Evolutionary conservation across 2,888 invertebrate species (phyloP).

Genomic region (Eupithecia dodoneata): DNA sequence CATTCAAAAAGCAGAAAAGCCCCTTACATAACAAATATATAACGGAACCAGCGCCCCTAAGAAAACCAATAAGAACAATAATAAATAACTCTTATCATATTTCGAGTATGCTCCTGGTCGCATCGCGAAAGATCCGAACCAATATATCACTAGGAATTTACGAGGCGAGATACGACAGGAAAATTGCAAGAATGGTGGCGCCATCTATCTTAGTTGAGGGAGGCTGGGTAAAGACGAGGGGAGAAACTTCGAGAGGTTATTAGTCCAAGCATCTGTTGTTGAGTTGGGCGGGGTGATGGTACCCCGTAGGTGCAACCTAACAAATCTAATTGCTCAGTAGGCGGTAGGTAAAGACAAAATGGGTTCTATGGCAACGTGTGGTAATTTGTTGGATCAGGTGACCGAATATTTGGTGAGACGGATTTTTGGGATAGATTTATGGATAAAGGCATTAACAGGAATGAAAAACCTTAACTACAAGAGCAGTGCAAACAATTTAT

Average conservation of each 20-base stretch:
- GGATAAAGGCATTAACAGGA: neutral
- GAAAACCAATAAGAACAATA: conserved; percentile 85
- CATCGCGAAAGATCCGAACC: conserved; percentile 85
- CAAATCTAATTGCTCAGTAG: conserved; percentile 85
- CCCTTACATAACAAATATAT: conserved; percentile 61
- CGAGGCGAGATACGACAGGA: conserved; percentile 95
- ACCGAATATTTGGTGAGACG: conserved; percentile 50
- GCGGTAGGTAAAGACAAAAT: conserved; percentile 80
- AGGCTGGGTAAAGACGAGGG: conserved; percentile 69
- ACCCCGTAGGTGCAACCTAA: conserved; percentile 83
- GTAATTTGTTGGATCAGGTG: conserved; percentile 78
- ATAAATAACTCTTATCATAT: conserved; percentile 85
- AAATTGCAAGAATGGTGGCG: conserved; percentile 96
- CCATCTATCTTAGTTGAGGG: conserved; percentile 93
- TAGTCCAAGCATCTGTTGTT: conserved; percentile 86
- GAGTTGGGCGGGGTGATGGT: conserved; percentile 81
- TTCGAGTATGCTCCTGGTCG: conserved; percentile 85
- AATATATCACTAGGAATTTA: conserved; percentile 94
- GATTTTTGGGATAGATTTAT: conserved; percentile 21
- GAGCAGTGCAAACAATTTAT: neutral
- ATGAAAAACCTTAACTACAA: neutral
- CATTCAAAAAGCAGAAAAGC: conserved; percentile 49
- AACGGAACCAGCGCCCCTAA: conserved; percentile 67
- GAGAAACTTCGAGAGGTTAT: conserved; percentile 85
- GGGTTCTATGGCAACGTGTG: conserved; percentile 65